phyloP scores from a whole-genome alignment of 92 coral and sea anemone species.

The Zoanthus solanderi region DNA sequence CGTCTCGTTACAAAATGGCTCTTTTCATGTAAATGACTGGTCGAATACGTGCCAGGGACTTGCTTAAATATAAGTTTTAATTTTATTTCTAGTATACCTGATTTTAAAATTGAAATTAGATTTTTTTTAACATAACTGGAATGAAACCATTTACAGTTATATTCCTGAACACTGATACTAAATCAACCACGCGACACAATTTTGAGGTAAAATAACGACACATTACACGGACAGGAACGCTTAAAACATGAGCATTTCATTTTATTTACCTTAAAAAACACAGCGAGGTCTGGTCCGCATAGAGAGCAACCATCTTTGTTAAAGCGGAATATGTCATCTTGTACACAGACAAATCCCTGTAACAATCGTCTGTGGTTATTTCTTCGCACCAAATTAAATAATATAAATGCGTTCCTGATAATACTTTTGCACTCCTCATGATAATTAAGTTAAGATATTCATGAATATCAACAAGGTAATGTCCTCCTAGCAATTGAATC shows the following conservation, averaged over 20 bases:
- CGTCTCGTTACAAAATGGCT: no score
- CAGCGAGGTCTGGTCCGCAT: slow-evolving; percentile 66
- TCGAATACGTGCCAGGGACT: no score
- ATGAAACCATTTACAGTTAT: no score
- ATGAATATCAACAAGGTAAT: no score
- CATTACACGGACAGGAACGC: neutral
- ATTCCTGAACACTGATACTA: no score
- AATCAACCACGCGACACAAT: neutral
- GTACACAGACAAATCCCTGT: slow-evolving; percentile 67
- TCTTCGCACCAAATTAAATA: neutral
- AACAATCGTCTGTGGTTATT: neutral
- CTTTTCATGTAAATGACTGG: no score
- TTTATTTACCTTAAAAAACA: slow-evolving; percentile 68
- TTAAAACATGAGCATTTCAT: neutral
- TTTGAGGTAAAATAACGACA: neutral
- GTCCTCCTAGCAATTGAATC: no score
- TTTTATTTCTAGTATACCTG: no score
- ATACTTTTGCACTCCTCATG: neutral
- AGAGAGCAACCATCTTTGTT: slow-evolving; percentile 78
- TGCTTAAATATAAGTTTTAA: no score
- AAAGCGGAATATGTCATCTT: slow-evolving; percentile 71
- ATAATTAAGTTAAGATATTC: no score
- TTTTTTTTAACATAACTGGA: no score
- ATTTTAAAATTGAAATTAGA: no score
- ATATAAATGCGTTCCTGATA: neutral